phyloP scores from a whole-genome alignment of 2,113 vertebrate species.

The Rhynchopsitta pachyrhyncha region DNA sequence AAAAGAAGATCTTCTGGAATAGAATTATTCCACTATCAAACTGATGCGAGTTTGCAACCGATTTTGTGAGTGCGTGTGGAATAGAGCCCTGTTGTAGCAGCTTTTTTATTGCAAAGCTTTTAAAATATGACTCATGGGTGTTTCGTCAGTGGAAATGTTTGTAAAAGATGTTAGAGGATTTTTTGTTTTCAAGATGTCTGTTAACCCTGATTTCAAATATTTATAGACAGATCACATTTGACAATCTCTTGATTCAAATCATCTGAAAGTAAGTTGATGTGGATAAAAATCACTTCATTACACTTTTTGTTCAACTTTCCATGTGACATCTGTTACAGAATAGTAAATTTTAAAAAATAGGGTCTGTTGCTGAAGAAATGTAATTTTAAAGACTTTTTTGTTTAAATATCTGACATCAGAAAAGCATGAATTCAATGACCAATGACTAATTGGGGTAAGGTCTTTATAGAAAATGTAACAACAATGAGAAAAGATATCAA shows the following conservation, averaged over 20 bases:
- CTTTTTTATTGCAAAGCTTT: conserved; percentile 57
- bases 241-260: neutral
- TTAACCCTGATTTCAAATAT: conserved; percentile 14
- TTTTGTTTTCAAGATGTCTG: conserved; percentile 18
- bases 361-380: neutral
- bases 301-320: neutral
- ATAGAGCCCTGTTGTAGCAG: neutral
- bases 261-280: neutral
- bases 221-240: neutral
- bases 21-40: conserved; percentile 49
- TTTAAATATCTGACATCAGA: neutral
- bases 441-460: neutral
- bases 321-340: neutral
- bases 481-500: neutral
- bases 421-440: neutral
- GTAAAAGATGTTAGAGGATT: neutral
- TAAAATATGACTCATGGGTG: conserved; percentile 4
- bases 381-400: neutral
- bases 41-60: neutral
- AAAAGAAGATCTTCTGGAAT: conserved; percentile 2
- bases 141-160: conserved; percentile 17
- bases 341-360: neutral
- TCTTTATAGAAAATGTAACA: neutral
- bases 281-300: neutral
- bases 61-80: conserved; percentile 8